These are phyloP conservation scores for Phataginus tricuspis DNA, from an alignment of 2,797 vertebrate genomes.

Conservation along the genomic window DNA sequence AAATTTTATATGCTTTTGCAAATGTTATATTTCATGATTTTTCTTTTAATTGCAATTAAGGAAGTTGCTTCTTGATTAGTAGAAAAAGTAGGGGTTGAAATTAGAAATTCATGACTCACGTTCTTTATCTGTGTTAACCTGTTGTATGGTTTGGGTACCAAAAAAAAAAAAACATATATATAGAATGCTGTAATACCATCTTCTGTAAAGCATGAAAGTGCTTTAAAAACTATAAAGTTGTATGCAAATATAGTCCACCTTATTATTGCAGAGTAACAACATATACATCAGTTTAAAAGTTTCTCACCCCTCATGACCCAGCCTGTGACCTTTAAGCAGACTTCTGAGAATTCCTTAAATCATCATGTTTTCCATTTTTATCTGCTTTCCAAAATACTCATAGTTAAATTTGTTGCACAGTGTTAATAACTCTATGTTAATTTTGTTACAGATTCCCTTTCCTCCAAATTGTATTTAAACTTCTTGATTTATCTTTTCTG, in stretches of 20 bases:
- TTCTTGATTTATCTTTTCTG: slow-evolving; percentile 23
- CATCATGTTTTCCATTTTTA: background rate
- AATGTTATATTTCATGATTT: background rate
- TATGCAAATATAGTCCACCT: background rate
- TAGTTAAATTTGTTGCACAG: background rate
- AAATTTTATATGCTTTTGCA: slow-evolving; percentile 16
- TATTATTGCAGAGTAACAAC: background rate
- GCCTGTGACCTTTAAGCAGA: background rate
- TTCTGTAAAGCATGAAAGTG: slow-evolving; percentile 30
- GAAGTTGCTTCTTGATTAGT: background rate
- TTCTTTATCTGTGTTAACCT: background rate
- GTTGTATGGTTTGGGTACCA: background rate
- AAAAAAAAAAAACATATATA: background rate
- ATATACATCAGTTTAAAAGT: background rate
- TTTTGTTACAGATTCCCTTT: background rate
- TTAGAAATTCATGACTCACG: slow-evolving; percentile 32
- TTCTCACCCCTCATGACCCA: background rate
- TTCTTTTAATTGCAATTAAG: background rate
- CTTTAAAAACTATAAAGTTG: background rate
- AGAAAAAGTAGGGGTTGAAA: slow-evolving; percentile 11
- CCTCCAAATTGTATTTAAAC: background rate
- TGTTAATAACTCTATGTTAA: background rate
- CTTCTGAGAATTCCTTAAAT: slow-evolving; percentile 8
- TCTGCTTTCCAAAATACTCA: slow-evolving; percentile 7
- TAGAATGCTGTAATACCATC: background rate